These are phyloP conservation scores for Zonotrichia leucophrys DNA, from an alignment of 2,113 vertebrate species.

Conservation along the genomic window DNA sequence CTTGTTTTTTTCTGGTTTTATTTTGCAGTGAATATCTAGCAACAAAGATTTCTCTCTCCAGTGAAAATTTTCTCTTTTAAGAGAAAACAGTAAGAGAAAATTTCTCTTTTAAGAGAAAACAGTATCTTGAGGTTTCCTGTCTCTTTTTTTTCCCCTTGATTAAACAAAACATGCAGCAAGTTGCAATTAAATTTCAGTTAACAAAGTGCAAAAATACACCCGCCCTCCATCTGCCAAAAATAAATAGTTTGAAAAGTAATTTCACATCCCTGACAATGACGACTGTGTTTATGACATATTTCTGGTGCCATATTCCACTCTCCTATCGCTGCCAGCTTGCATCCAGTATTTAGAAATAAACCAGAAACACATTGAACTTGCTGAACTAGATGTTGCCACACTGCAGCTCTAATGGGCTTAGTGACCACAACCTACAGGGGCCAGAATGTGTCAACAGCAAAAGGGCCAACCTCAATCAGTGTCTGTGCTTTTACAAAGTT, in stretches of 20 bases:
- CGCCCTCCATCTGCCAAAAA: slow-evolving; percentile 64
- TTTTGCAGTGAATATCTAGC: slow-evolving; percentile 15
- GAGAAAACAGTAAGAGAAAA: not conserved
- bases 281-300: slow-evolving; percentile 69
- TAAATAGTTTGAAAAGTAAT: slow-evolving; percentile 63
- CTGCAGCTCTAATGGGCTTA: slow-evolving; percentile 73
- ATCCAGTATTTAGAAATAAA: slow-evolving; percentile 74
- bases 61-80: slow-evolving; percentile 19
- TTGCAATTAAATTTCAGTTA: slow-evolving; percentile 58
- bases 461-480: slow-evolving; percentile 70
- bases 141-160: not conserved
- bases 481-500: slow-evolving; percentile 73
- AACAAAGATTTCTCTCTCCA: not conserved
- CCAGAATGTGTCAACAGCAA: slow-evolving; percentile 76
- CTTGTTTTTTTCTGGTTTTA: not conserved
- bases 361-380: slow-evolving; percentile 77
- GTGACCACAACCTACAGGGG: slow-evolving; percentile 76
- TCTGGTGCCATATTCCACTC: slow-evolving; percentile 46
- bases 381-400: slow-evolving; percentile 74
- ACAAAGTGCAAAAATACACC: slow-evolving; percentile 56
- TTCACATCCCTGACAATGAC: slow-evolving; percentile 67
- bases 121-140: not conserved
- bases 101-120: slow-evolving; percentile 38
- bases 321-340: slow-evolving; percentile 45
- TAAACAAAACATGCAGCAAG: slow-evolving; percentile 44